These are phyloP conservation scores for Myocastor coypus DNA, from an alignment of 2,113 vertebrate species.

Conservation along the genomic window DNA sequence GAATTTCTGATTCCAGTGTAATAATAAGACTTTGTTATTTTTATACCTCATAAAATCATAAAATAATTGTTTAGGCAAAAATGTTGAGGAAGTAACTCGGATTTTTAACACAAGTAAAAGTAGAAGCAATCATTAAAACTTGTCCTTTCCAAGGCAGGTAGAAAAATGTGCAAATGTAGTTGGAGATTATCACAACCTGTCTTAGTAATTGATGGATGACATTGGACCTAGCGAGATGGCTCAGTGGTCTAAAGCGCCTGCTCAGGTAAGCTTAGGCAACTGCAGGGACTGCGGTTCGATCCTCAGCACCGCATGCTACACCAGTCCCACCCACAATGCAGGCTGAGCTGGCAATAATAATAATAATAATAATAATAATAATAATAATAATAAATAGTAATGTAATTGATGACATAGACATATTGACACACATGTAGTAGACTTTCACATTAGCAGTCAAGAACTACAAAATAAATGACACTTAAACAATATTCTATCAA, in stretches of 20 bases:
- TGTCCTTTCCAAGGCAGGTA: background rate
- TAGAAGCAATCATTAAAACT: background rate
- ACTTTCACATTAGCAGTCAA: background rate
- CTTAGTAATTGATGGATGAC: background rate
- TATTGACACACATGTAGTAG: background rate
- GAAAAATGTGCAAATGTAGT: background rate
- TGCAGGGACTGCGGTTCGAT: no score
- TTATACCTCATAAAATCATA: background rate
- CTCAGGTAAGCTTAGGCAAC: no score
- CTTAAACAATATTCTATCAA: background rate
- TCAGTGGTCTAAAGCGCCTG: no score
- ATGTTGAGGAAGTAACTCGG: background rate
- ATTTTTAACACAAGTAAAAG: slow-evolving; percentile 7
- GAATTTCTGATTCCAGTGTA: background rate
- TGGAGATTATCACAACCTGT: background rate
- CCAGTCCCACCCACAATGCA: no score
- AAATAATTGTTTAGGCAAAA: background rate
- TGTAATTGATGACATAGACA: background rate
- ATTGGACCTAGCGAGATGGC: no score
- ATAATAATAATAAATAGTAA: no score
- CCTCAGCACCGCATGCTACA: no score
- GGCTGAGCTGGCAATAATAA: no score
- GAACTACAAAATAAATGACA: background rate
- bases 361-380: no score
- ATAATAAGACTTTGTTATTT: background rate